Evolutionary conservation across 2,797 vertebrate genomes (phyloP).

Genomic region (Crenichthys baileyi): DNA sequence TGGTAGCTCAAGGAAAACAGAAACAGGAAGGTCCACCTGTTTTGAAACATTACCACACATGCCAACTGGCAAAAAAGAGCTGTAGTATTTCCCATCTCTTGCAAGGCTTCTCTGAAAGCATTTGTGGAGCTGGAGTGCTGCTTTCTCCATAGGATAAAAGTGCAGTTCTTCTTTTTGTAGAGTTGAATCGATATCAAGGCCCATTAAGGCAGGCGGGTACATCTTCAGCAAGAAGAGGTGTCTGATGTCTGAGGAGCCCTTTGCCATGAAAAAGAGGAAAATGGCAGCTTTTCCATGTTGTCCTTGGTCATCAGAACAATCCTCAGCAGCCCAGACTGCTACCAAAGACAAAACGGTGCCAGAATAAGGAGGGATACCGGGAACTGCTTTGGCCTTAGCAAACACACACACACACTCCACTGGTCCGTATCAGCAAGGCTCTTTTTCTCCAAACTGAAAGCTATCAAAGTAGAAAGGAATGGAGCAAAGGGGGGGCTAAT

Average conservation of each 20-base stretch:
- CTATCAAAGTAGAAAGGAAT: slow-evolving; percentile 38
- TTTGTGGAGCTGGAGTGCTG: slow-evolving; percentile 72
- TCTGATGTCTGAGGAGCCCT: slow-evolving; percentile 67
- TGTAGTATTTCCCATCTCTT: slow-evolving; percentile 38
- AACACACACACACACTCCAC: slow-evolving; percentile 20
- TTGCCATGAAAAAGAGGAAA: slow-evolving; percentile 51
- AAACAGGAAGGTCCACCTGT: slow-evolving; percentile 9
- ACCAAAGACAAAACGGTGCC: slow-evolving; percentile 70
- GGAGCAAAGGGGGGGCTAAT: slow-evolving; percentile 27
- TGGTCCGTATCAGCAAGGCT: slow-evolving; percentile 1
- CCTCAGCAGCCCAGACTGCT: slow-evolving; percentile 60
- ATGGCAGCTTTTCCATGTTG: slow-evolving; percentile 56
- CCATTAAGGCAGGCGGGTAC: slow-evolving; percentile 75
- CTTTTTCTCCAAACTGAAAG: slow-evolving; percentile 32
- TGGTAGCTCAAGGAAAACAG: slow-evolving; percentile 4
- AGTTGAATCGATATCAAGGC: slow-evolving; percentile 78
- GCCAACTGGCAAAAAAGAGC: slow-evolving; percentile 27
- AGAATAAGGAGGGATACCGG: slow-evolving; percentile 56
- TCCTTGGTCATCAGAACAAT: slow-evolving; percentile 55
- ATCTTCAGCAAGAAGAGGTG: slow-evolving; percentile 68
- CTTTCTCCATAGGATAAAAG: slow-evolving; percentile 75
- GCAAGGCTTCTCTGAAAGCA: slow-evolving; percentile 59
- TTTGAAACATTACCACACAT: slow-evolving; percentile 37
- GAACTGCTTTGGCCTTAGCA: slow-evolving; percentile 57
- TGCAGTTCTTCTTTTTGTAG: slow-evolving; percentile 71